phyloP scores from a whole-genome alignment of 2,797 vertebrate species.

The Huso huso region DNA sequence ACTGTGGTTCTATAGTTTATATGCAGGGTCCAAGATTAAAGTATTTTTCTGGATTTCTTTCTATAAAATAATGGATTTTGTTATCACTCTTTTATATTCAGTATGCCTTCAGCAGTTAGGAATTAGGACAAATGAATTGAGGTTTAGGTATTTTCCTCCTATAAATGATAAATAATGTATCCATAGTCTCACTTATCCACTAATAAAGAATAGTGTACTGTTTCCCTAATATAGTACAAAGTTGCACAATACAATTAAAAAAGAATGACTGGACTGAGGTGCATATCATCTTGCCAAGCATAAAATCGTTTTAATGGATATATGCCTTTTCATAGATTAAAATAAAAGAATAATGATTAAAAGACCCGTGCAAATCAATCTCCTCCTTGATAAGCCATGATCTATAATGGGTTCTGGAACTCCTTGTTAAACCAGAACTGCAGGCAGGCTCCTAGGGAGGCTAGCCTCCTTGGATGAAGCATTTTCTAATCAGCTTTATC shows the following conservation, averaged over 20 bases:
- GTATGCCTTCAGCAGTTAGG: too few relatives aligned
- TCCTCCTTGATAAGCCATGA: conserved; percentile 66
- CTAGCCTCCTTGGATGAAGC: conserved; percentile 79
- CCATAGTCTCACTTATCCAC: neutral
- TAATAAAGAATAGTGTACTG: neutral
- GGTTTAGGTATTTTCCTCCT: neutral
- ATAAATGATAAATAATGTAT: neutral
- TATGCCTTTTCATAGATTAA: conserved; percentile 58
- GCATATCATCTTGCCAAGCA: conserved; percentile 28
- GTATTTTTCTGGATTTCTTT: too few relatives aligned
- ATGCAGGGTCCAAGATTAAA: too few relatives aligned
- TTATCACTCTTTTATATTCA: too few relatives aligned
- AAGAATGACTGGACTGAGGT: conserved; percentile 30
- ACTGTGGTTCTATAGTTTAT: too few relatives aligned
- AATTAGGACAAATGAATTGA: too few relatives aligned
- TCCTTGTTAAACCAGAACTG: conserved; percentile 34
- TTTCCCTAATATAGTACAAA: conserved; percentile 1
- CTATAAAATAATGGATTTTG: too few relatives aligned
- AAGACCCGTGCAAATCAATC: conserved; percentile 68
- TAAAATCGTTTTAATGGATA: conserved; percentile 28
- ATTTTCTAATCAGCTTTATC: conserved; percentile 99
- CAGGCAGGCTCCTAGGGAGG: conserved; percentile 36
- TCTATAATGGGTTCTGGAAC: conserved; percentile 63
- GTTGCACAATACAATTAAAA: conserved; percentile 22
- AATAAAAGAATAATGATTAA: conserved; percentile 65